Percentiles rank a stretch among this genome's conserved stretches.
These are phyloP conservation scores for Drosophila sordidapex DNA, from an alignment of 2,888 invertebrate species.

Conservation along the genomic window DNA sequence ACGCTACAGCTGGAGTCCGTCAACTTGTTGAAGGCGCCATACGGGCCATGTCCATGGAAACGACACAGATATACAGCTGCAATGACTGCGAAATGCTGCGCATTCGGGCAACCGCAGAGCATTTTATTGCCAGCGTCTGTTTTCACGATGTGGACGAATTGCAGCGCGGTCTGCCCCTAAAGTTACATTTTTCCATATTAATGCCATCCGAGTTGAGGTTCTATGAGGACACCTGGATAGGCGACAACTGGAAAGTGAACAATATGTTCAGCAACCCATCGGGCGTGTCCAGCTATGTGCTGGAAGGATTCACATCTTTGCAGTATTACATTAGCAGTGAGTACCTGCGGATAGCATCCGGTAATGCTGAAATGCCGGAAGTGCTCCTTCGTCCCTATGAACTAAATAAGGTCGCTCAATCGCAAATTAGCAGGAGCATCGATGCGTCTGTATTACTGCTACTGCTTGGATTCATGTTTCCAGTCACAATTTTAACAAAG, in stretches of 20 bases:
- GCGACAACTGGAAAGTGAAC: conserved; percentile 39
- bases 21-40: conserved; percentile 31
- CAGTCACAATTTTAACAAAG: conserved; percentile 90
- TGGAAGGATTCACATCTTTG: conserved; percentile 88
- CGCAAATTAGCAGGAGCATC: conserved; percentile 88
- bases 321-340: conserved; percentile 86
- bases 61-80: conserved; percentile 19
- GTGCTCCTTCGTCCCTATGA: conserved; percentile 86
- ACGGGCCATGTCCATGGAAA: conserved; percentile 10
- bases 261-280: conserved; percentile 77
- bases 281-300: conserved; percentile 87
- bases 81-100: conserved; percentile 41
- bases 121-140: conserved; percentile 55
- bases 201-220: conserved; percentile 55
- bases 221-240: conserved; percentile 53
- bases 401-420: conserved; percentile 88
- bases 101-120: conserved; percentile 13
- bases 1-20: conserved; percentile 28
- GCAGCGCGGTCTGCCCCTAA: conserved; percentile 35
- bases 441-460: conserved; percentile 89
- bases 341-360: conserved; percentile 60
- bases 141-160: conserved; percentile 40
- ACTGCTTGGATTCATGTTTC: conserved; percentile 91
- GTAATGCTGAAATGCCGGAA: conserved; percentile 66
- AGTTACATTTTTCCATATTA: conserved; percentile 43